A percentile compares a stretch with the other conserved stretches of the same genome.
These are phyloP conservation scores for Ditylenchus weischeri DNA, from an alignment of 2,888 invertebrate species.

Conservation along the genomic window DNA sequence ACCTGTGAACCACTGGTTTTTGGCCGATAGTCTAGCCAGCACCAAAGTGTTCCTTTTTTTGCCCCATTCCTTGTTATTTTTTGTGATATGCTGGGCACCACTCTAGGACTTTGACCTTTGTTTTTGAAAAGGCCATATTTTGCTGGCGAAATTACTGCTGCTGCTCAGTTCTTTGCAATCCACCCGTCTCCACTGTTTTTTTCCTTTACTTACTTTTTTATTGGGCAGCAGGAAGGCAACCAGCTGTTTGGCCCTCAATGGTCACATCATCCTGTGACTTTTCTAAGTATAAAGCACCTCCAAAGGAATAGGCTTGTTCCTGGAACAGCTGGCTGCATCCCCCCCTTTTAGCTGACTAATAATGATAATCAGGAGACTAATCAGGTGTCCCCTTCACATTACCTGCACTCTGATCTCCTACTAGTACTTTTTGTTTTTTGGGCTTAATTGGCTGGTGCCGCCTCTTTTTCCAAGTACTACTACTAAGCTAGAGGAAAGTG, in stretches of 20 bases:
- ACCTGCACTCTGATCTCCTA: neutral
- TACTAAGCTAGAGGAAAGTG: neutral
- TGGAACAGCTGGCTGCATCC: constrained; percentile 10
- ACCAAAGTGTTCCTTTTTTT: neutral
- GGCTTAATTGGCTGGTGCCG: neutral
- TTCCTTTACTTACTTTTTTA: too few relatives aligned
- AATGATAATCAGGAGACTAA: constrained; percentile 3
- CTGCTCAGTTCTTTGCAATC: too few relatives aligned
- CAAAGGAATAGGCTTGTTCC: constrained; percentile 2
- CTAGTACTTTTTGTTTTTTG: too few relatives aligned
- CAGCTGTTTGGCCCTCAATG: neutral
- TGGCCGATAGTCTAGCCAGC: neutral
- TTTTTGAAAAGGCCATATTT: neutral
- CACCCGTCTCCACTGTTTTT: too few relatives aligned
- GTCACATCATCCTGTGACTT: neutral
- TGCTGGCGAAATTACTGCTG: neutral
- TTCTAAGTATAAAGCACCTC: neutral
- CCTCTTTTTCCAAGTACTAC: neutral
- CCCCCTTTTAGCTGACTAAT: neutral
- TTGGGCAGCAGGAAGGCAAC: too few relatives aligned
- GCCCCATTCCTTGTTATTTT: neutral
- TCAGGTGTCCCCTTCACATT: neutral
- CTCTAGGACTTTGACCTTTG: constrained; percentile 3
- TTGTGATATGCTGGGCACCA: neutral
- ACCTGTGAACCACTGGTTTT: neutral